Evolutionary conservation across 2,797 vertebrate species (phyloP), one percentile per base, ranked within the genome.

Genomic region (Tachyglossus aculeatus): DNA sequence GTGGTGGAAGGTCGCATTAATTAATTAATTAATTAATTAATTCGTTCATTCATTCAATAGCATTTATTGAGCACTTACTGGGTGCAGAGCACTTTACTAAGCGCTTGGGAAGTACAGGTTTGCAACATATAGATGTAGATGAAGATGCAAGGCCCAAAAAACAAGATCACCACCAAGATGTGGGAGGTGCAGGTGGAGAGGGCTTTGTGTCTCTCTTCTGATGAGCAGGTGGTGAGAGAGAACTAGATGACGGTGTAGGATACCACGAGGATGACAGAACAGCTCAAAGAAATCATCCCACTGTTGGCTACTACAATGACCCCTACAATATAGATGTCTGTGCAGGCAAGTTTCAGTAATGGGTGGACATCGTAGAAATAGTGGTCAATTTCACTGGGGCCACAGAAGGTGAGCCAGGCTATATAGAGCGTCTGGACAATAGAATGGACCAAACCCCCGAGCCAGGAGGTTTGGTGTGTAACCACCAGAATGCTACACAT

Each of bases 301-400:
- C 75, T 82, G 24, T 82, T 82, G n/a, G 80, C 71, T 4, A 78
- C 71, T 71, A 82, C 78, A 13, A 75, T 15, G 27, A 75, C 47
- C 51, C 71, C 75, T 43, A 54, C 68, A 43, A 52, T 63, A 70
- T 72, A 79, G 6, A 60, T 82, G 47, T 76, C 76, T 33, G 43
- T 31, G 51, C 80, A 82, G 24, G 80, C 76, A 37, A 82, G 76
- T 67, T 66, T 78, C 50, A 76, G 78, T 45, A 82, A 18, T 29
- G 68, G 60, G 9, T 68, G 80, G 3, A 76, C 64, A 55, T 82
- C 76, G 38, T 80, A 82, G 43, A 78, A 78, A 43, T 79, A 79
- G 19, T 79, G 78, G 38, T 82, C 72, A 27, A 82, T 85, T 31
- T 66, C 37, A 24, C 36, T 54, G 5, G 61, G 47, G 9, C 25